Percentiles rank a stretch among this genome's conserved stretches.
These are phyloP conservation scores for Oryzias javanicus DNA, from an alignment of 2,113 vertebrate genomes.

Conservation along the genomic window DNA sequence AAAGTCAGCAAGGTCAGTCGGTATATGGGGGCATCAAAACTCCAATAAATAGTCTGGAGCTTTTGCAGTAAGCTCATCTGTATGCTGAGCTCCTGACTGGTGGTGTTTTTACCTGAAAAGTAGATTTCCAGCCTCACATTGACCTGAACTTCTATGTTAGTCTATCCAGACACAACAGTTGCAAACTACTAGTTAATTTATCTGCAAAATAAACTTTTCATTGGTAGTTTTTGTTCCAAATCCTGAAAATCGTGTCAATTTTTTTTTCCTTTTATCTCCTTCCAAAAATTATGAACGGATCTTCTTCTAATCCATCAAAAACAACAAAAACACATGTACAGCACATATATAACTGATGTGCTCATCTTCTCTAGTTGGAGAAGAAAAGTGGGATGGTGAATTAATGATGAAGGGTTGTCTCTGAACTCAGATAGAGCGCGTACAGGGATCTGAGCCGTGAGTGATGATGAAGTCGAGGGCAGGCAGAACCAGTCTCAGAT, in stretches of 20 bases:
- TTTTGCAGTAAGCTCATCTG: neutral
- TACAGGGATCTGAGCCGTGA: conserved; percentile 2
- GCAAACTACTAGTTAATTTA: too few relatives aligned
- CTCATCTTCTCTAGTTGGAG: conserved; percentile 37
- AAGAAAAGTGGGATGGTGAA: conserved; percentile 37
- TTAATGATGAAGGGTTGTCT: conserved; percentile 48
- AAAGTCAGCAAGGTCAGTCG: neutral
- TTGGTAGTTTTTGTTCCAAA: too few relatives aligned
- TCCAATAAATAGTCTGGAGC: neutral
- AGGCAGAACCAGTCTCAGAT: neutral
- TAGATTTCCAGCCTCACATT: neutral
- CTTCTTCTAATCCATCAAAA: too few relatives aligned
- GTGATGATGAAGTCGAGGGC: conserved; percentile 24
- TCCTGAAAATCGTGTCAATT: too few relatives aligned
- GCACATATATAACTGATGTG: conserved; percentile 41
- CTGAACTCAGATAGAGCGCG: neutral
- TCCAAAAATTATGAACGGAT: too few relatives aligned
- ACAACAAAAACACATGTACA: conserved; percentile 1
- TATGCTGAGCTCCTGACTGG: neutral
- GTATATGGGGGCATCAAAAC: neutral
- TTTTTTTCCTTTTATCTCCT: too few relatives aligned
- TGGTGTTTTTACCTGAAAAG: neutral
- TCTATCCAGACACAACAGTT: too few relatives aligned
- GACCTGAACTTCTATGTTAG: too few relatives aligned
- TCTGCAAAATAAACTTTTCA: too few relatives aligned